Conservation (phyloP, 2,888 invertebrate species). For the Heliothis peltigera region DNA sequence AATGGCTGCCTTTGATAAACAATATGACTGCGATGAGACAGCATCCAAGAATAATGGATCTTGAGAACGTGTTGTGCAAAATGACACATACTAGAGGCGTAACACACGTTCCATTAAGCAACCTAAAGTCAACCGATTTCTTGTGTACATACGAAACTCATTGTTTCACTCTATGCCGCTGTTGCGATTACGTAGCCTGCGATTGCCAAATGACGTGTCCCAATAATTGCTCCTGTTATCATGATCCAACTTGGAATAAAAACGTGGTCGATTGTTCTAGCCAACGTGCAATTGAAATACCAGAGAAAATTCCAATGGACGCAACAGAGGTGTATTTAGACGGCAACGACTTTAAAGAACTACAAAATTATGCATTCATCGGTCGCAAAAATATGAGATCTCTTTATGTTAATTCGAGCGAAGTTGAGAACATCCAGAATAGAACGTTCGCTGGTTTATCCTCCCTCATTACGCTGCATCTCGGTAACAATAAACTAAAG, state of each 20-base stretch:
- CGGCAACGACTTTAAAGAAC: slow-evolving; percentile 95
- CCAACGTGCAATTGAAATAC: slow-evolving; percentile 93
- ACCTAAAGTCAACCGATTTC: slow-evolving; percentile 95
- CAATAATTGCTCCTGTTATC: slow-evolving; percentile 97
- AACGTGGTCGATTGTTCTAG: slow-evolving; percentile 97
- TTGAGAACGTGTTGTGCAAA: slow-evolving; percentile 96
- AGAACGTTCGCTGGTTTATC: slow-evolving; percentile 96
- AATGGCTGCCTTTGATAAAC: slow-evolving; percentile 97
- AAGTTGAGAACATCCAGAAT: slow-evolving; percentile 95
- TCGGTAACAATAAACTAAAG: slow-evolving; percentile 95
- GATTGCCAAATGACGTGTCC: slow-evolving; percentile 99
- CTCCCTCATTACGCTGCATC: slow-evolving; percentile 94
- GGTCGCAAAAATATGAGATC: slow-evolving; percentile 97
- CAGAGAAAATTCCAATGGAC: slow-evolving; percentile 97
- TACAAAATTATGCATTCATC: slow-evolving; percentile 97
- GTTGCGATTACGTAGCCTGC: slow-evolving; percentile 98
- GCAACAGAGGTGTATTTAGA: slow-evolving; percentile 97
- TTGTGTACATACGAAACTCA: slow-evolving; percentile 97
- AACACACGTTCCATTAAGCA: slow-evolving; percentile 93
- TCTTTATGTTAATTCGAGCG: slow-evolving; percentile 95
- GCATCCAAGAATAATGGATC: slow-evolving; percentile 96
- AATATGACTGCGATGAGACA: slow-evolving; percentile 95
- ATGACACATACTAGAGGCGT: slow-evolving; percentile 95
- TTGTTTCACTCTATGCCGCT: slow-evolving; percentile 98
- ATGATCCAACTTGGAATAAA: slow-evolving; percentile 97